These are phyloP conservation scores for Nineta flava DNA, from an alignment of 2,888 invertebrate genomes.

Conservation along the genomic window DNA sequence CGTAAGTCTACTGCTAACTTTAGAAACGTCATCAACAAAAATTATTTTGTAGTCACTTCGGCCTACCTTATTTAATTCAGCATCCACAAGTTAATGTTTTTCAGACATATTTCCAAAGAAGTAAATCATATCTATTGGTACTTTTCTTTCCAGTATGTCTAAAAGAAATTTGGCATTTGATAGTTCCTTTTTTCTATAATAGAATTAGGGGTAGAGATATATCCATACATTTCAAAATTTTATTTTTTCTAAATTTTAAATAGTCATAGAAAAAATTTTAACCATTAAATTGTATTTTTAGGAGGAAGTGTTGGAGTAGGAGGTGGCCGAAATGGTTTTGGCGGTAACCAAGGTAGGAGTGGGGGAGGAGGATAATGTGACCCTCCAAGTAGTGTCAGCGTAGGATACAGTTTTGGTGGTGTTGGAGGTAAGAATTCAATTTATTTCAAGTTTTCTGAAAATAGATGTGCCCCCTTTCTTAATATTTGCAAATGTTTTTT, in stretches of 20 bases:
- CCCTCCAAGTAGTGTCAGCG: slow-evolving; percentile 14
- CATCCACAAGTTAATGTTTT: too few species aligned
- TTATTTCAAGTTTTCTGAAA: slow-evolving; percentile 16
- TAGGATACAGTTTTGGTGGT: slow-evolving; percentile 5
- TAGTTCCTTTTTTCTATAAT: slow-evolving; percentile 25
- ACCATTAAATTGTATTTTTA: too few species aligned
- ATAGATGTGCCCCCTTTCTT: too few species aligned
- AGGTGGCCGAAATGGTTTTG: slow-evolving; percentile 15
- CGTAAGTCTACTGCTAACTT: too few species aligned
- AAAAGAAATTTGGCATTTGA: slow-evolving; percentile 21
- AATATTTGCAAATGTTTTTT: too few species aligned
- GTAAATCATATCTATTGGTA: not conserved
- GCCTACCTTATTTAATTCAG: too few species aligned
- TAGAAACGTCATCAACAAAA: too few species aligned
- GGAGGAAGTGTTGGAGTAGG: slow-evolving; percentile 13
- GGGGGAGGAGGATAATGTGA: slow-evolving; percentile 17
- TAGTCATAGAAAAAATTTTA: too few species aligned
- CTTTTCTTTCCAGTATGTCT: slow-evolving; percentile 24
- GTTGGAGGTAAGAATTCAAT: slow-evolving; percentile 15
- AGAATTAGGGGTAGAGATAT: slow-evolving; percentile 22
- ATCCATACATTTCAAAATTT: too few species aligned
- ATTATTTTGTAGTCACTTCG: too few species aligned
- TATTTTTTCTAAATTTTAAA: too few species aligned
- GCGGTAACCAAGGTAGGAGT: slow-evolving; percentile 13
- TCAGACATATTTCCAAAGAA: not conserved